Base-by-base conservation (phyloP, 2,888 invertebrate species). In the Nomada flava region DNA sequence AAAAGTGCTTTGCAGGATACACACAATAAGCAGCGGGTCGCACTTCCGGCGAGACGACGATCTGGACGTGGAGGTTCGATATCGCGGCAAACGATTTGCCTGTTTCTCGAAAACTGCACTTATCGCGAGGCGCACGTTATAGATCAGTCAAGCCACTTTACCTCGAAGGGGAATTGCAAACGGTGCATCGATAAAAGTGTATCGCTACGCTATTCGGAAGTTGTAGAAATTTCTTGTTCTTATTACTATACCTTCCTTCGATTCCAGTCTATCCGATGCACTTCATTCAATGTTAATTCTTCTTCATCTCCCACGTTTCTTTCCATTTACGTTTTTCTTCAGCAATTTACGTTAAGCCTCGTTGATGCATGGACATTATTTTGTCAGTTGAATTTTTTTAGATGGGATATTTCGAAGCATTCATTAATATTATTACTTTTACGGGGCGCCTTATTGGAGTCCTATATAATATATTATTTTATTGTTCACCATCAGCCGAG, bases 11-110 rank as follows among this genome's bases (percentile, higher is more conserved):
- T 65, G 10, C 53, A 15, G 64, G 29, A 26, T 74, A 74, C 47
- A 71, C 42, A 68, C 74, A 77, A 83, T 82, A 83, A 83, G 67
- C 69, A 42, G 60, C 55, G 60, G 62, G 42, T 18, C 62, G 57
- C 29, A n/a, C 23, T 64, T 20, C 47, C 29, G 47, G 44, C 11
- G 18, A 53, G 53, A 63, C 26, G 69, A 65, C 64, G 47, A 64
- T 71, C 65, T 10, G n/a, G n/a, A 20, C 10, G 55, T 23, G 50
- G 42, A 57, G 52, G 36, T 57, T 23, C 47, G 76, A 47, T 63
- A 55, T 29, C 44, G 15, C 10, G 23, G 57, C 11, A 50, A 67
- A 52, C 52, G n/a, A 53, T 47, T 64, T 72, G 72, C 20, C 59
- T 72, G 63, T 69, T 73, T 65, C 64, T 47, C 47, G 11, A 29